Percentiles rank a stretch among this genome's conserved stretches.
Evolutionary conservation across 2,113 vertebrate species (phyloP).

Genomic region (Eclectus roratus): DNA sequence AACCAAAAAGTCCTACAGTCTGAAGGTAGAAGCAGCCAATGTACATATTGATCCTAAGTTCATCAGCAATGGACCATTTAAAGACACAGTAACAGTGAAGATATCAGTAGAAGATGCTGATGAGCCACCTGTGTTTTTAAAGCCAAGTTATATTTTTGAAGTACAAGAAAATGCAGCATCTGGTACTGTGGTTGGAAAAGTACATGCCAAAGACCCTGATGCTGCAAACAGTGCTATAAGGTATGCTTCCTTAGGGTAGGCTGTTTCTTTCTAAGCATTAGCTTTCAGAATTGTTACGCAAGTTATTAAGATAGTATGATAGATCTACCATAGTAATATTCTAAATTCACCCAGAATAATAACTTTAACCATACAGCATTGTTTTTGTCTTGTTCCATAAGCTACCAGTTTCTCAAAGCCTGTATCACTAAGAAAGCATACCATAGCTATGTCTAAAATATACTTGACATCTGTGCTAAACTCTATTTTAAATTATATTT

Average conservation of each 20-base stretch:
- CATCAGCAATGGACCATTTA: conserved; percentile 93
- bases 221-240: conserved; percentile 91
- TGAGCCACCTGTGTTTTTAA: conserved; percentile 90
- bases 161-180: conserved; percentile 91
- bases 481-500: not conserved
- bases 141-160: conserved; percentile 87
- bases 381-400: not conserved
- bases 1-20: conserved; percentile 87
- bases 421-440: not conserved
- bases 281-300: not conserved
- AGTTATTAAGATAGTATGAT: not conserved
- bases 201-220: conserved; percentile 95
- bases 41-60: conserved; percentile 89
- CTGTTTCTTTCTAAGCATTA: not conserved
- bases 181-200: conserved; percentile 90
- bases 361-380: not conserved
- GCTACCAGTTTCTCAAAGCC: not conserved
- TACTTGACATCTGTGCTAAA: not conserved
- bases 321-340: not conserved
- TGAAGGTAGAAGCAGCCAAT: conserved; percentile 95
- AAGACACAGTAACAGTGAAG: conserved; percentile 93
- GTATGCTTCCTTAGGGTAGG: conserved; percentile 59
- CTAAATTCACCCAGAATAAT: not conserved
- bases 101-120: conserved; percentile 92
- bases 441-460: not conserved